Conservation (phyloP, 37 sponge, comb jelly and placozoan species). For the Mnemiopsis leidyi region DNA sequence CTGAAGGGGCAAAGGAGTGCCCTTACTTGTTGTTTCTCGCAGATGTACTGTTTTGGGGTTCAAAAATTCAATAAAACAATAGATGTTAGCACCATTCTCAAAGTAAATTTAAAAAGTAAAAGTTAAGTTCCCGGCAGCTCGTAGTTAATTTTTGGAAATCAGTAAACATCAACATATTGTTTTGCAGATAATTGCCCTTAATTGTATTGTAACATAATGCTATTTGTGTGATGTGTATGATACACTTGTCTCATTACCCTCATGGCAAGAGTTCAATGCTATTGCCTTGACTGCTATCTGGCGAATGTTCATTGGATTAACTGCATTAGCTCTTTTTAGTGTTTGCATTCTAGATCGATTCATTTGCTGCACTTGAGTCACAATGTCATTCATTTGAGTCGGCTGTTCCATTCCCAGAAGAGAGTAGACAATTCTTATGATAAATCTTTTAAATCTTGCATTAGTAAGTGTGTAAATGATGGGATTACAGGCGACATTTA, state of each 20-base stretch:
- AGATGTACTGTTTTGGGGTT: too few species aligned
- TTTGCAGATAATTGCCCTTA: too few species aligned
- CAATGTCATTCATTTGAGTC: background rate
- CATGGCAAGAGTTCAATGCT: background rate
- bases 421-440: background rate
- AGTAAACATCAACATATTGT: too few species aligned
- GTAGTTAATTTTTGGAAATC: too few species aligned
- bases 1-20: too few species aligned
- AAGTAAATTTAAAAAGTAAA: too few species aligned
- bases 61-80: too few species aligned
- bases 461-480: background rate
- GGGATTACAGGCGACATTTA: background rate
- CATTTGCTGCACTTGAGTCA: background rate
- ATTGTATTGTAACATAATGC: too few species aligned
- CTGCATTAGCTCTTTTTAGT: background rate
- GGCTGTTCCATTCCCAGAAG: background rate
- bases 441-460: background rate
- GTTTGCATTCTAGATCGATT: background rate
- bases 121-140: too few species aligned
- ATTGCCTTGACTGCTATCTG: background rate
- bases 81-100: too few species aligned
- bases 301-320: background rate
- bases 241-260: background rate
- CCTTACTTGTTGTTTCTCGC: too few species aligned
- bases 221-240: too few species aligned